Base-by-base conservation (phyloP, 2,797 vertebrate species). In the Xenops minutus region DNA sequence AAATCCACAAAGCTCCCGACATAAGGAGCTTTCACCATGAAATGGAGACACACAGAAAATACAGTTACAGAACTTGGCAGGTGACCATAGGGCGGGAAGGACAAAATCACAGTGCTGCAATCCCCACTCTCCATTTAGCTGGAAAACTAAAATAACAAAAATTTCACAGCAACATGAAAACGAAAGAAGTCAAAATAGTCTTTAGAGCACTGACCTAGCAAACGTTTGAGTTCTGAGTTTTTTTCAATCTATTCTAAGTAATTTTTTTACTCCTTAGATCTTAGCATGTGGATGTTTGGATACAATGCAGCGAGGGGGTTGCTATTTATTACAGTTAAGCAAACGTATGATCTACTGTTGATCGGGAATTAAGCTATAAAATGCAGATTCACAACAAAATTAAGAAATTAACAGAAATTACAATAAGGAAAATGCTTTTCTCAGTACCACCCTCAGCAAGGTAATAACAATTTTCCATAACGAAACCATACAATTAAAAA, bases 1-100 rank as follows among this genome's bases (percentile, higher is more conserved):
- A 89, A 83, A 95, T 49, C 26, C 72, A 59, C 75, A 91, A 69
- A 83, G 73, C 37, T 91, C 68, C 89, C 66, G 78, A 73, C 78
- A 85, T 66, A 85, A 91, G 87, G 71, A 91, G 75, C 61, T 85
- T 93, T 89, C 48, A 2, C 48, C 69, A 41, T 58, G 85, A 67
- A 83, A 85, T 22, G 58, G 64, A 93, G 79, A 68, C n/a, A n/a
- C 37, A 7, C n/a, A 29, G 69, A 58, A 80, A 58, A 66, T 36
- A 46, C 0, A 63, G 61, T 77, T 80, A 85, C 64, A 92, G 58
- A 73, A 77, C 15, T 8, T 76, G 75, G 62, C 75, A 74, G 61
- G 67, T 51, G 48, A 83, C 81, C 52, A 55, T 1, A 36, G 19
- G n/a, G 61, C 64, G 0, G 2, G n/a, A 86, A 87, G 27, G 48